A percentile compares a stretch with the other conserved stretches of the same genome.
phyloP scores from a whole-genome alignment of 2,888 invertebrate species.

The Octodonta nipae region DNA sequence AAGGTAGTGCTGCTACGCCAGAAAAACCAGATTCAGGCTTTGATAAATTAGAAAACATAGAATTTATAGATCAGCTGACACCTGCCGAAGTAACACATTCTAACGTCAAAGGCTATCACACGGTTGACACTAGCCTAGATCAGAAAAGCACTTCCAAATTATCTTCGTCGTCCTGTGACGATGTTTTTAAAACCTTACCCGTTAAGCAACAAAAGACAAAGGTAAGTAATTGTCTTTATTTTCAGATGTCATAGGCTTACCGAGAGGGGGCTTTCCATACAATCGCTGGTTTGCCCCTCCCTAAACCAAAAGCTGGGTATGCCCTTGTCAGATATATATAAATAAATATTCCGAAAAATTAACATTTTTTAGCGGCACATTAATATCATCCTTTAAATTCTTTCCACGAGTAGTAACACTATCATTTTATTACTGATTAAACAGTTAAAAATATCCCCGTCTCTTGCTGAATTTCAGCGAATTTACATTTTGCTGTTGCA shows the following conservation, averaged over 20 bases:
- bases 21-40: slow-evolving; percentile 39
- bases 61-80: slow-evolving; percentile 57
- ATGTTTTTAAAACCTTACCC: slow-evolving; percentile 12
- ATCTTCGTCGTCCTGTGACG: slow-evolving; percentile 9
- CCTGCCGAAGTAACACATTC: slow-evolving; percentile 38
- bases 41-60: slow-evolving; percentile 35
- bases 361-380: too few relatives aligned
- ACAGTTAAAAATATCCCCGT: too few relatives aligned
- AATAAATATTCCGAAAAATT: too few relatives aligned
- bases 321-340: too few relatives aligned
- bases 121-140: slow-evolving; percentile 41
- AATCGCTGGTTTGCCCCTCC: too few relatives aligned
- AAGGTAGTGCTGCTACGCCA: slow-evolving; percentile 26
- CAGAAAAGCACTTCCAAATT: slow-evolving; percentile 30
- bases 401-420: too few relatives aligned
- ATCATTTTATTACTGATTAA: too few relatives aligned
- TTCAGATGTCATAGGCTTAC: neutral
- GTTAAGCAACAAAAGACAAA: slow-evolving; percentile 17
- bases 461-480: too few relatives aligned
- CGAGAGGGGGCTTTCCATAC: neutral
- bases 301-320: too few relatives aligned
- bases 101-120: slow-evolving; percentile 31
- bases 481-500: too few relatives aligned
- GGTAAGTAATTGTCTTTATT: slow-evolving; percentile 6
- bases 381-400: too few relatives aligned